Evolutionary conservation across 2,113 vertebrate genomes (phyloP), one percentile per base, ranked within the genome.

Genomic region (Psilopogon haemacephalus): DNA sequence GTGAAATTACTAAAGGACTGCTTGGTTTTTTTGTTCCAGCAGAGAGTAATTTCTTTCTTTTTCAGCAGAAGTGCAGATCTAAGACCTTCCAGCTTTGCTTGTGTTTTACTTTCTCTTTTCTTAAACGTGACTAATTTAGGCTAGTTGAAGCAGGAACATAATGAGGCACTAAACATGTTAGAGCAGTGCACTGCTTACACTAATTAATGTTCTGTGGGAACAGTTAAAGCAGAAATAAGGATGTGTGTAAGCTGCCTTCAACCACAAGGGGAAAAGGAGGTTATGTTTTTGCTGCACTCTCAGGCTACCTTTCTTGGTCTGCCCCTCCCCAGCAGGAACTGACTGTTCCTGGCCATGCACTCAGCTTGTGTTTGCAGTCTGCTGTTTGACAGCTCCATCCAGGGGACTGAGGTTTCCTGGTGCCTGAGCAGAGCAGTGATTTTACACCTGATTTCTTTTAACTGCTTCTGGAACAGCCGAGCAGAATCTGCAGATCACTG

Each of bases 91-190:
- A 28, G 35, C n/a, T 88, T 88, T 54, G 4, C 70, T 81, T 77
- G 73, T 80, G 26, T 7, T 32, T 42, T 20, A 11, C 24, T 52
- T 58, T 59, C 55, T 60, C 26, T 62, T 55, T 68, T 40, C 76
- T 64, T 64, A 74, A 75, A 44, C 67, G 14, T 78, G 83, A 81
- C 82, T 87, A 56, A 74, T 94, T 92, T 63, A 55, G 68, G 56
- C 89, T 85, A 58, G 91, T 90, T 89, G 64, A 64, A 89, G 68
- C 84, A 85, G 35, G 93, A 95, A 8, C 27, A 28, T 85, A 91
- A 92, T 87, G 94, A 92, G 46, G 18, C n/a, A 55, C 82, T 70
- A 64, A 76, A 84, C 87, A 46, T 16, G 26, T 86, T 46, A 46
- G 42, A 75, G 67, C 56, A 26, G 23, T 32, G 35, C 1, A 1